Base-by-base conservation (phyloP, 2,113 vertebrate genomes). In the Megaleporinus macrocephalus region DNA sequence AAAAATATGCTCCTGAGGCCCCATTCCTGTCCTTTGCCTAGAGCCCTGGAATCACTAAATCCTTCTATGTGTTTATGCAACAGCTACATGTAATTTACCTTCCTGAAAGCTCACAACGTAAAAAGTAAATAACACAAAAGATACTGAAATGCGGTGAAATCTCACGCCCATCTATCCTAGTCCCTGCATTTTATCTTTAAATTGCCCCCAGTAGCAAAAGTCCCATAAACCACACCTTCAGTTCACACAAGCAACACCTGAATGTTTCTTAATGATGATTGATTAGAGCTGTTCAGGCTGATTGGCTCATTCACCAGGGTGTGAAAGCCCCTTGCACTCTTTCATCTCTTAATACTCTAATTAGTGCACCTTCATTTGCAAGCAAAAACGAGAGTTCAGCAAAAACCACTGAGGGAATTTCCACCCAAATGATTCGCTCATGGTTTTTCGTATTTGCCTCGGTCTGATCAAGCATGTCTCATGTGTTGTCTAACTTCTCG, bases 401-500 rank as follows among this genome's bases (percentile, higher is more conserved):
- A 80, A 70, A 71, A 83, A 78, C 73, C 71, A 44, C 26, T 29
- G 15, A 59, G 89, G 89, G 83, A 85, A 81, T 88, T 81, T 87
- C 87, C 85, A 83, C 73, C 57, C 81, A 51, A 86, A 55, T 73
- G 70, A 63, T 76, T 78, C 80, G 80, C 63, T 85, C 77, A 59
- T 82, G 75, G 61, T 66, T 76, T 77, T 33, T 24, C 53, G 26
- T 82, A 73, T 86, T 76, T 70, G 76, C 55, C 69, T 70, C 49
- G 55, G 73, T 84, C 85, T 83, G 82, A 87, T 88, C 86, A 59
- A 71, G 66, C 59, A 41, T 63, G 51, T 76, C 71, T 84, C 62
- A 80, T 72, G 73, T 79, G 47, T 80, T 69, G 73, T 72, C 53
- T 44, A 68, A 82, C 68, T 69, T 80, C 76, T 78, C 75, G 79